Evolutionary conservation across 2,888 invertebrate genomes (phyloP).

Genomic region (Lycaena phlaeas): DNA sequence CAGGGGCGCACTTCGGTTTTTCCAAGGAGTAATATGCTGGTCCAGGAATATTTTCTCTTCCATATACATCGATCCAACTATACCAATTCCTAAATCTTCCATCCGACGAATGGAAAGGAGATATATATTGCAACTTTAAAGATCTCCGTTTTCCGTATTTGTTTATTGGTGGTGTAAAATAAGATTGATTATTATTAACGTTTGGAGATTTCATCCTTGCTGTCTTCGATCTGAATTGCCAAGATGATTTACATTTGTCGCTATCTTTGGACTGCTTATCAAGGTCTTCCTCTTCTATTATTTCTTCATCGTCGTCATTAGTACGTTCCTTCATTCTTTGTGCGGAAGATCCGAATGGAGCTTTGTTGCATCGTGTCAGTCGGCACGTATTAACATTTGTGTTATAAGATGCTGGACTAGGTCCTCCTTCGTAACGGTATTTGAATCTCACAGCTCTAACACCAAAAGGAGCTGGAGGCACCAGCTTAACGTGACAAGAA

Average conservation of each 20-base stretch:
- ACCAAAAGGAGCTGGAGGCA: constrained; percentile 41
- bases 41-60: constrained; percentile 36
- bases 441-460: constrained; percentile 41
- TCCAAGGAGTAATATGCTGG: constrained; percentile 39
- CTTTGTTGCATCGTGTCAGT: constrained; percentile 34
- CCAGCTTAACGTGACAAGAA: constrained; percentile 34
- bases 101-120: constrained; percentile 48
- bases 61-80: constrained; percentile 41
- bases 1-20: constrained; percentile 34
- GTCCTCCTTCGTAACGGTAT: constrained; percentile 29
- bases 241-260: constrained; percentile 25
- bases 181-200: constrained; percentile 31
- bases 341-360: constrained; percentile 40
- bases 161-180: constrained; percentile 35
- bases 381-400: constrained; percentile 24
- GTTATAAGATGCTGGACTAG: constrained; percentile 45
- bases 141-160: constrained; percentile 21
- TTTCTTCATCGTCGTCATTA: constrained; percentile 21
- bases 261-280: constrained; percentile 13
- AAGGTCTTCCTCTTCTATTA: constrained; percentile 17
- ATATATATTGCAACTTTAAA: constrained; percentile 27
- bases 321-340: constrained; percentile 34
- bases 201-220: constrained; percentile 36
- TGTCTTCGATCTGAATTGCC: constrained; percentile 49
- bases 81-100: constrained; percentile 48